Evolutionary conservation across 2,888 invertebrate genomes (phyloP).

Genomic region (Teleiodes luculella): DNA sequence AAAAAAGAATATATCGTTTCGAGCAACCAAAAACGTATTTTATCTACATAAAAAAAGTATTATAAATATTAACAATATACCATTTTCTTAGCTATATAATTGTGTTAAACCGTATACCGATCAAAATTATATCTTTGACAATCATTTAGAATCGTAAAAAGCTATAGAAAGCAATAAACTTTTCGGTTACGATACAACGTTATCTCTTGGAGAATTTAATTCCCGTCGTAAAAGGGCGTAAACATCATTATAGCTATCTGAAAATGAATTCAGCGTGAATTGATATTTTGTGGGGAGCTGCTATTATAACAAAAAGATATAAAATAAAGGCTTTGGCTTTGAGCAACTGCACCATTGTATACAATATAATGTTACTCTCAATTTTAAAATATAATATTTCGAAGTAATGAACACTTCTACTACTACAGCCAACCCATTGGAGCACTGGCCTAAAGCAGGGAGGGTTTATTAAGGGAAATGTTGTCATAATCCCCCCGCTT

Average conservation of each 20-base stretch:
- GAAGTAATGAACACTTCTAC: too few relatives aligned
- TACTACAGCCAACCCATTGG: too few relatives aligned
- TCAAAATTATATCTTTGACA: neutral
- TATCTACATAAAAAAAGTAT: too few relatives aligned
- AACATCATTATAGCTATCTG: slow-evolving; percentile 8
- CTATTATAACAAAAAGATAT: neutral
- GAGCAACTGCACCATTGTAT: neutral
- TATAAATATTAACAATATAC: neutral
- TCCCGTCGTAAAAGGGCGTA: slow-evolving; percentile 9
- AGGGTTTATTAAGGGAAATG: too few relatives aligned
- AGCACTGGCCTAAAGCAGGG: too few relatives aligned
- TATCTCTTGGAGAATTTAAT: slow-evolving; percentile 9
- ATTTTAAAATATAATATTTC: too few relatives aligned
- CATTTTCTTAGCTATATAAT: neutral
- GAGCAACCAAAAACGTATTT: too few relatives aligned
- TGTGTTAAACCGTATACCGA: neutral
- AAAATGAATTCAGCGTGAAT: slow-evolving; percentile 10
- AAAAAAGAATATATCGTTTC: too few relatives aligned
- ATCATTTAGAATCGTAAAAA: slow-evolving; percentile 1
- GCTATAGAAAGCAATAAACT: slow-evolving; percentile 7
- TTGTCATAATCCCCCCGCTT: too few relatives aligned
- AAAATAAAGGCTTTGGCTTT: neutral
- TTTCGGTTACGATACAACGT: slow-evolving; percentile 12
- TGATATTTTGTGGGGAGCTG: slow-evolving; percentile 7
- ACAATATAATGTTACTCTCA: too few relatives aligned